A percentile compares a stretch with the other conserved stretches of the same genome.
Evolutionary conservation across 1,140 invertebrate genomes (phyloP).

Genomic region (Drosophila lacteicornis): DNA sequence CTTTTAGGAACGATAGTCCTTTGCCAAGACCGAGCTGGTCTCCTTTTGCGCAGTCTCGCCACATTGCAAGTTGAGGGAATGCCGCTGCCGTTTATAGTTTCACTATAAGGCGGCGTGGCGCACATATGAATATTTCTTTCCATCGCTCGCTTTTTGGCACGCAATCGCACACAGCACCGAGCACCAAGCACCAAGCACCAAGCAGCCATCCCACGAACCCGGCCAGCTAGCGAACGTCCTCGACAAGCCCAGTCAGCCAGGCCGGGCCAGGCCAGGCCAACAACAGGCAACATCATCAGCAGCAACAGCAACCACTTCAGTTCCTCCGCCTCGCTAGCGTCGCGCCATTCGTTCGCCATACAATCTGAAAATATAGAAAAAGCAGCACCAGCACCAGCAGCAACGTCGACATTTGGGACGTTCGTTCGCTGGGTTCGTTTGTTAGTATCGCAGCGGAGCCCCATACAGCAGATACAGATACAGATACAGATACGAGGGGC

Average conservation of each 20-base stretch:
- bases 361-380: slow-evolving; percentile 74
- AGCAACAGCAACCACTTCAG: slow-evolving; percentile 44
- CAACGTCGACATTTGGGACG: slow-evolving; percentile 74
- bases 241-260: slow-evolving; percentile 68
- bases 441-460: slow-evolving; percentile 67
- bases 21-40: slow-evolving; percentile 16
- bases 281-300: slow-evolving; percentile 36
- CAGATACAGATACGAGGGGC: slow-evolving; percentile 64
- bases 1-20: slow-evolving; percentile 1
- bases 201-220: slow-evolving; percentile 30
- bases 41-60: slow-evolving; percentile 55
- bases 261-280: slow-evolving; percentile 35
- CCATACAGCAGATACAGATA: slow-evolving; percentile 71
- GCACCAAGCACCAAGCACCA: slow-evolving; percentile 40
- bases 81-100: slow-evolving; percentile 61
- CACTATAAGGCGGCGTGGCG: slow-evolving; percentile 54
- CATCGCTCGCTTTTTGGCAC: slow-evolving; percentile 70
- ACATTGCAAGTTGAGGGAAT: slow-evolving; percentile 56
- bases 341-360: slow-evolving; percentile 38
- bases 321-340: slow-evolving; percentile 37
- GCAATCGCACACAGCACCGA: slow-evolving; percentile 69
- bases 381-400: slow-evolving; percentile 53
- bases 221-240: slow-evolving; percentile 67
- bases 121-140: slow-evolving; percentile 74
- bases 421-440: slow-evolving; percentile 56